phyloP scores from a whole-genome alignment of 2,113 vertebrate species.

The Erpornis zantholeuca region DNA sequence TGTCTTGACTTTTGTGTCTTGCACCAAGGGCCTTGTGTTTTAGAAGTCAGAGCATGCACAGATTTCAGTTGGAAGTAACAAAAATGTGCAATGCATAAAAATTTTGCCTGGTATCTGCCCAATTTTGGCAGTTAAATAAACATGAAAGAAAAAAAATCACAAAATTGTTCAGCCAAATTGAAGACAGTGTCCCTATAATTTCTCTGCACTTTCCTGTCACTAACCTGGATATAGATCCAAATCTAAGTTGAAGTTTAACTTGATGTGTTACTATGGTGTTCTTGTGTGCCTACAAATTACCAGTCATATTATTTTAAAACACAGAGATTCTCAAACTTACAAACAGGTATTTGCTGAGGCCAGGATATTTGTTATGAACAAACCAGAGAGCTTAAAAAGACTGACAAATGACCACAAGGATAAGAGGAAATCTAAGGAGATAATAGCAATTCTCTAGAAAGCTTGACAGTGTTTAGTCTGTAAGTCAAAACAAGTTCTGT shows the following conservation, averaged over 20 bases:
- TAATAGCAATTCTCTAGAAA: neutral
- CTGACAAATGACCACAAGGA: neutral
- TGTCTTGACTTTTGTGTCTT: neutral
- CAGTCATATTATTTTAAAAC: neutral
- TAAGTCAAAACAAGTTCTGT: neutral
- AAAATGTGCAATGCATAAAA: neutral
- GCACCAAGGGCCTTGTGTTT: neutral
- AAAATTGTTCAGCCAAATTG: neutral
- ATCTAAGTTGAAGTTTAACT: neutral
- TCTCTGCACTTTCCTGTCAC: neutral
- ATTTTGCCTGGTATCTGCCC: neutral
- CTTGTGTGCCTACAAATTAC: neutral
- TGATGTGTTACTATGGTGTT: neutral
- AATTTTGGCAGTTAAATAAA: neutral
- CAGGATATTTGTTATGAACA: neutral
- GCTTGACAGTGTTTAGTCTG: neutral
- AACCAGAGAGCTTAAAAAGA: neutral
- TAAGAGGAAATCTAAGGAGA: neutral
- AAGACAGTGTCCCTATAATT: neutral
- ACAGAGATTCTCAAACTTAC: neutral
- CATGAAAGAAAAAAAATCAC: neutral
- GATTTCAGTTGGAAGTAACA: neutral
- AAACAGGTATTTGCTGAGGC: neutral
- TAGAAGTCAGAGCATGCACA: neutral
- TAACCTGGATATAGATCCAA: neutral